Evolutionary conservation across 1,140 invertebrate species (phyloP).

Genomic region (Drosophila pachea): DNA sequence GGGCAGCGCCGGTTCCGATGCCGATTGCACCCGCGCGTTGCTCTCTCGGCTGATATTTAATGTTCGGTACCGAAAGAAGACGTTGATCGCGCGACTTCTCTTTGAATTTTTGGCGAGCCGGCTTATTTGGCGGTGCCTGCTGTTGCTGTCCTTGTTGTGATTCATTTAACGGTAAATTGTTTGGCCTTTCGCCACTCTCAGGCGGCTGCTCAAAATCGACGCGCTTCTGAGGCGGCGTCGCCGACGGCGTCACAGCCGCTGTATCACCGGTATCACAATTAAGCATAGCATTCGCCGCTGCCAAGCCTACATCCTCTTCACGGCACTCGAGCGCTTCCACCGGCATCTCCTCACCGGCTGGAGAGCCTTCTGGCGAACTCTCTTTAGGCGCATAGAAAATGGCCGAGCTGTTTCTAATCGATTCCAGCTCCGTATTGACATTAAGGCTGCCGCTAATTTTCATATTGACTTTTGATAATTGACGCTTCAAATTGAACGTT

Average conservation of each 20-base stretch:
- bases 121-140: conserved; percentile 79
- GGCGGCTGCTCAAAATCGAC: conserved; percentile 76
- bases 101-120: conserved; percentile 83
- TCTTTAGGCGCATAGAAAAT: conserved; percentile 80
- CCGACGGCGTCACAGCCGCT: neutral
- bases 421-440: conserved; percentile 81
- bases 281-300: conserved; percentile 26
- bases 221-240: conserved; percentile 43
- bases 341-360: conserved; percentile 12
- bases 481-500: conserved; percentile 88
- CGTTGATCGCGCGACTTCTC: conserved; percentile 83
- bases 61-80: conserved; percentile 87
- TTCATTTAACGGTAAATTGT: conserved; percentile 61
- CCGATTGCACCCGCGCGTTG: conserved; percentile 42
- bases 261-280: conserved; percentile 40
- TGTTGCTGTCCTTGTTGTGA: conserved; percentile 12
- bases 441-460: conserved; percentile 81
- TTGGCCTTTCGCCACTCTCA: conserved; percentile 55
- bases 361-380: conserved; percentile 62
- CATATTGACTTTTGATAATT: conserved; percentile 88
- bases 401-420: conserved; percentile 70
- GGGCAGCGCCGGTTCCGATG: conserved; percentile 32
- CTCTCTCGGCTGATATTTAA: conserved; percentile 81
- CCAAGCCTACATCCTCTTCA: conserved; percentile 51
- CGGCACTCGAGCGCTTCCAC: conserved; percentile 50